phyloP scores from a whole-genome alignment of 2,888 invertebrate species.

The Callyntrura sp. region DNA sequence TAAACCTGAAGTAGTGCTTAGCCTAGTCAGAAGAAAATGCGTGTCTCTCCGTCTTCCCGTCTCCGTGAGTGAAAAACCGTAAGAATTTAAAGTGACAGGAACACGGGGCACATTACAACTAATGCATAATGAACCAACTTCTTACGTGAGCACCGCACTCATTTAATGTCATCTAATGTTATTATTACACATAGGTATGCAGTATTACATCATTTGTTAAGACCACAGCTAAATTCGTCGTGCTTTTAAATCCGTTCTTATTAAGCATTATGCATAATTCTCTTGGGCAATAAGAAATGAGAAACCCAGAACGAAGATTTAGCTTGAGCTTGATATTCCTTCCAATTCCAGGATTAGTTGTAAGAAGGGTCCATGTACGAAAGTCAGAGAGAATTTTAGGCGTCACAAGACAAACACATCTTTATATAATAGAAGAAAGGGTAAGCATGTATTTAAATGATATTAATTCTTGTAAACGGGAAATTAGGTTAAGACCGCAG shows the following conservation, averaged over 20 bases:
- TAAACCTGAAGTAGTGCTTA: too few species aligned
- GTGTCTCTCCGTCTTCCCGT: background rate
- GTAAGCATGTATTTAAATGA: slow-evolving; percentile 64
- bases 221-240: background rate
- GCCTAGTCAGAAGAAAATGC: background rate
- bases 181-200: background rate
- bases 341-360: slow-evolving; percentile 57
- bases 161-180: background rate
- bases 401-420: background rate
- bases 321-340: slow-evolving; percentile 4
- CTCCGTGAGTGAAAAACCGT: background rate
- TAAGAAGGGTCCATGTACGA: background rate
- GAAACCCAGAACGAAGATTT: slow-evolving; percentile 39
- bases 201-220: background rate
- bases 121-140: too few species aligned
- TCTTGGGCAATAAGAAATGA: slow-evolving; percentile 41
- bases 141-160: too few species aligned
- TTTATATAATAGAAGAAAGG: background rate
- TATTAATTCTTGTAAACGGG: slow-evolving; percentile 73
- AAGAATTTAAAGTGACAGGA: too few species aligned
- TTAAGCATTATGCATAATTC: slow-evolving; percentile 61
- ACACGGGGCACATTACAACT: too few species aligned
- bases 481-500: slow-evolving; percentile 75
- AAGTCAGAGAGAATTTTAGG: background rate
- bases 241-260: background rate